phyloP scores from a whole-genome alignment of 2,888 invertebrate species.

The Xestia sexstrigata region DNA sequence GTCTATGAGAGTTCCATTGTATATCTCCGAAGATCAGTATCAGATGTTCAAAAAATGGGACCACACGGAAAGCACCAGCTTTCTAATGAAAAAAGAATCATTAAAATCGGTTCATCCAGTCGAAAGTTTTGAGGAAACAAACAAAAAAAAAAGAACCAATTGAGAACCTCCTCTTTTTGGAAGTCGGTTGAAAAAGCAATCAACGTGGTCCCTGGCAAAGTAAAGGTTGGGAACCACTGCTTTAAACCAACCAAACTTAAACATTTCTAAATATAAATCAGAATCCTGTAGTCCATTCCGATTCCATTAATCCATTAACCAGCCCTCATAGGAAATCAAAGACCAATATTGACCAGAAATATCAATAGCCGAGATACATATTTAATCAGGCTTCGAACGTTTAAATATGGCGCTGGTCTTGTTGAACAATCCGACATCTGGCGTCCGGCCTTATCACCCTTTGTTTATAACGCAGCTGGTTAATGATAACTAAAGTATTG shows the following conservation, averaged over 20 bases:
- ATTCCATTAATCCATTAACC: constrained; percentile 12
- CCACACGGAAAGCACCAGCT: no score
- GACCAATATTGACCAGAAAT: constrained; percentile 46
- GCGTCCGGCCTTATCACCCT: not conserved
- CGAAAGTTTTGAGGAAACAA: no score
- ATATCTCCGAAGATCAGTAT: no score
- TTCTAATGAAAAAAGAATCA: no score
- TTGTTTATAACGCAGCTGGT: constrained; percentile 39
- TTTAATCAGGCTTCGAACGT: constrained; percentile 41
- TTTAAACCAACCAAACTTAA: not conserved
- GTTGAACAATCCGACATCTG: constrained; percentile 29
- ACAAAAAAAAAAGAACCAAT: no score
- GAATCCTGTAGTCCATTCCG: no score
- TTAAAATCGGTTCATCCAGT: no score
- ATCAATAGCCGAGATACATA: constrained; percentile 37
- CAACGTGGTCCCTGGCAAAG: not conserved
- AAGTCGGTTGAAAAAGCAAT: no score
- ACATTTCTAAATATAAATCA: constrained; percentile 3
- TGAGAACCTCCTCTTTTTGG: no score
- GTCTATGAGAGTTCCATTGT: no score
- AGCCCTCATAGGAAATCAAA: constrained; percentile 15
- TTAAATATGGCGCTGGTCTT: constrained; percentile 11
- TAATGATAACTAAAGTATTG: constrained; percentile 8
- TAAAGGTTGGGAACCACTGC: no score
- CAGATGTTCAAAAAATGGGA: no score